Evolutionary conservation across 2,797 vertebrate genomes (phyloP), one percentile per base, ranked within the genome.

Genomic region (Molossus molossus): DNA sequence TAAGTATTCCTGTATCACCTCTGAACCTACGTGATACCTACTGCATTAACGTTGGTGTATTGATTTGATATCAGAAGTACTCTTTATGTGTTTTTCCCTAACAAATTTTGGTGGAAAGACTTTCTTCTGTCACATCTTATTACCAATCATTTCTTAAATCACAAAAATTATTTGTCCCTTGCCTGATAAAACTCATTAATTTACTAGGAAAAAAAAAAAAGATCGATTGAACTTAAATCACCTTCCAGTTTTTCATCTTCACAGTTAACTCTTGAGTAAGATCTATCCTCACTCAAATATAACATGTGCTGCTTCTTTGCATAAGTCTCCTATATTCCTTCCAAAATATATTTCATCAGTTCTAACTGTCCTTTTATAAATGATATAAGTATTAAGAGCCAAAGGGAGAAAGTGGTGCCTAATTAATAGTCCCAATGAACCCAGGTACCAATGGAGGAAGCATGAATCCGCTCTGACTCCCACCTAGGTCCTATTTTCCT

Each of bases 31-130:
- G 58, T 80, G 69, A 23, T 73, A 33, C 6, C 37, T 87, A 64
- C 55, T 90, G 0, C 17, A 23, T 70, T 85, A 50, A 76, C 21
- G 84, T 48, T 65, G 6, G 14, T 60, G 6, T 65, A 65, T 67
- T 81, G 17, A 57, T 27, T 86, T 55, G 45, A 89, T 82, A 64
- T 87, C 40, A 53, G 20, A 33, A 18, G 2, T 73, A 18, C 67
- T 94, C 37, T 92, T 65, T 76, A 45, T 2, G 1, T 65, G 4
- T 20, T 57, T 85, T 50, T 91, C 87, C 40, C 53, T 60, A 84
- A 90, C 6, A 50, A 27, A 17, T 94, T 84, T 96, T 69, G 9
- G 50, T 77, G 18, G 60, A 92, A 95, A 83, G 69, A 91, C 33
- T 87, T 72, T 76, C 76, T 94, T 83, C 55, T 40, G 9, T 93